Base-by-base conservation (phyloP, 2,888 invertebrate species). In the Punctoribates punctum region DNA sequence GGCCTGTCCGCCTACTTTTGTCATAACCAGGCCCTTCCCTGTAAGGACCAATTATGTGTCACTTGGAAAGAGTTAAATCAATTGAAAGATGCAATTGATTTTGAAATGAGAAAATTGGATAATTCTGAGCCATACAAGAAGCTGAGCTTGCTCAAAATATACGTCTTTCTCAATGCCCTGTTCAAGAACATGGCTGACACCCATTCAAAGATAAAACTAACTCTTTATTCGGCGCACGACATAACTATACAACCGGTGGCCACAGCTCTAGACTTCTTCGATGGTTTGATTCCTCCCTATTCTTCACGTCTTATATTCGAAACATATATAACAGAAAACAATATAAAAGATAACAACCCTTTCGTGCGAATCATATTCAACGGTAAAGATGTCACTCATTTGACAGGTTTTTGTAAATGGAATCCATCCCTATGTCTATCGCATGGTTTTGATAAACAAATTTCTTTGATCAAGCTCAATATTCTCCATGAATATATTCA, bases 201-300 rank as follows among this genome's bases (percentile, higher is more conserved):
- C 15, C 76, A 78, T 15, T 77, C 74, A 29, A 75, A 76, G 0
- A 76, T 77, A 57, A 75, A 88, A 81, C 87, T 93, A 76, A 89
- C 92, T 0, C 82, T 94, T 0, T 94, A 92, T 82, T 95, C 96
- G 0, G 96, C 95, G 0, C 96, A 96, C 81, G 96, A 96, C 83
- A 91, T 92, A 82, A 96, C 96, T 0, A 82, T 96, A 51, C 91
- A 93, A 81, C 92, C 93, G 79, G 84, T 96, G 51, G 88, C 92
- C 1, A 86, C 91, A 1, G 92, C 94, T 0, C 83, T 96, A 72
- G 94, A 95, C 0, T 84, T 93, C 3, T 83, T 85, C 60, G 86
- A 87, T 77, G 85, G 86, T 70, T 83, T 82, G 76, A 85, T 90
- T 78, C 90, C 95, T 67, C 89, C 91, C 27, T 97, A 94, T 83